Conservation (phyloP, 2,888 invertebrate genomes). For the Phorcus lineatus region DNA sequence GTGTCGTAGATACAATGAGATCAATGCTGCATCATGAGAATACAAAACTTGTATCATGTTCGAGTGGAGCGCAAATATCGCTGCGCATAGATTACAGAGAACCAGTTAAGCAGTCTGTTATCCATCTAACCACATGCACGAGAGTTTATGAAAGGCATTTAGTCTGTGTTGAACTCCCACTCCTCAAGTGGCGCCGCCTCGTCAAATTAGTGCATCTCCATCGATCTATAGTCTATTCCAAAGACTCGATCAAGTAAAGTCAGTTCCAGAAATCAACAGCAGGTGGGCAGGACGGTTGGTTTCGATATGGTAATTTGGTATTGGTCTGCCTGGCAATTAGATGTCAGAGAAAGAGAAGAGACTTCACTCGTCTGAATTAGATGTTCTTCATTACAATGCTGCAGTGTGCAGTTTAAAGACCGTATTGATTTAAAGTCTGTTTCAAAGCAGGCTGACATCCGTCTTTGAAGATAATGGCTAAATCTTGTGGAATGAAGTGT, state of each 20-base stretch:
- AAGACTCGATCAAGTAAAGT: background rate
- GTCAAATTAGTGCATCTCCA: constrained; percentile 3
- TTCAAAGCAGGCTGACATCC: background rate
- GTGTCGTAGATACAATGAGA: no score
- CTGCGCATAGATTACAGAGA: no score
- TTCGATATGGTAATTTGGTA: background rate
- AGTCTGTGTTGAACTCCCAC: background rate
- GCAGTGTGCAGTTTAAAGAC: background rate
- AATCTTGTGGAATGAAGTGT: no score
- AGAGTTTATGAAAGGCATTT: background rate
- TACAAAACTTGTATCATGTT: no score
- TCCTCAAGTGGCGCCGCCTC: background rate
- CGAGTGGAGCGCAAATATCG: no score
- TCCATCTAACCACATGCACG: background rate
- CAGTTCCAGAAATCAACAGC: background rate
- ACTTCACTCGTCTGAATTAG: background rate
- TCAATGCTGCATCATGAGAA: no score
- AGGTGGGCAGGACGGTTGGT: background rate
- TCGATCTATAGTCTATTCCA: constrained; percentile 1
- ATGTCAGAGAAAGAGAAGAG: background rate
- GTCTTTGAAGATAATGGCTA: no score
- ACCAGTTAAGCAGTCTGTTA: no score
- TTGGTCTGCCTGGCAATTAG: background rate
- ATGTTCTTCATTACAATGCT: background rate
- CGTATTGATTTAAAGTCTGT: background rate